Conservation (phyloP, 23 tunicate genomes). For the Styela plicata region DNA sequence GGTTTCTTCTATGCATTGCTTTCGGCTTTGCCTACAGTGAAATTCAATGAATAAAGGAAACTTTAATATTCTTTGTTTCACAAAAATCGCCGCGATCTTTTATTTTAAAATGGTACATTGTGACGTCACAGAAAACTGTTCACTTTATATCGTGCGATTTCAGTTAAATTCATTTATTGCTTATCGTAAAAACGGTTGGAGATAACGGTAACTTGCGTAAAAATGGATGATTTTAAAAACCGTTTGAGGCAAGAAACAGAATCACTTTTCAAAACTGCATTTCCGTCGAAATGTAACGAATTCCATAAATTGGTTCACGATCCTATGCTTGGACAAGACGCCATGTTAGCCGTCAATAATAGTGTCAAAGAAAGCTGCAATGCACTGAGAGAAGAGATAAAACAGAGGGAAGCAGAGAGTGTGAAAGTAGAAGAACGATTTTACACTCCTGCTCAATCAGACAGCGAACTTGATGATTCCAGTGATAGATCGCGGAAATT, state of each 20-base stretch:
- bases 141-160: too few species aligned
- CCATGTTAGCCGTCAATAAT: conserved; percentile 28
- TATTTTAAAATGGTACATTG: too few species aligned
- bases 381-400: conserved; percentile 30
- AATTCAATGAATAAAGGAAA: too few species aligned
- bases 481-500: conserved; percentile 43
- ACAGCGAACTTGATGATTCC: conserved; percentile 39
- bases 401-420: conserved; percentile 1
- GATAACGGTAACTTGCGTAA: too few species aligned
- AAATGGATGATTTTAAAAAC: conserved; percentile 25
- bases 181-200: too few species aligned
- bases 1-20: too few species aligned
- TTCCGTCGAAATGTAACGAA: conserved; percentile 12
- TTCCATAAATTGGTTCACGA: conserved; percentile 20
- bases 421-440: conserved; percentile 31
- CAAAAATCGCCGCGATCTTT: too few species aligned
- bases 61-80: too few species aligned
- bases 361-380: conserved; percentile 46
- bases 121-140: neutral
- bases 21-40: too few species aligned
- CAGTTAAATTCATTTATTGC: too few species aligned
- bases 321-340: conserved; percentile 19
- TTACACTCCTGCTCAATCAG: conserved; percentile 87
- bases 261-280: neutral
- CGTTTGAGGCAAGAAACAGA: conserved; percentile 8